Percentiles rank a stretch among this genome's conserved stretches.
phyloP scores from a whole-genome alignment of 2,797 vertebrate genomes.

The Rhinophrynus dorsalis region DNA sequence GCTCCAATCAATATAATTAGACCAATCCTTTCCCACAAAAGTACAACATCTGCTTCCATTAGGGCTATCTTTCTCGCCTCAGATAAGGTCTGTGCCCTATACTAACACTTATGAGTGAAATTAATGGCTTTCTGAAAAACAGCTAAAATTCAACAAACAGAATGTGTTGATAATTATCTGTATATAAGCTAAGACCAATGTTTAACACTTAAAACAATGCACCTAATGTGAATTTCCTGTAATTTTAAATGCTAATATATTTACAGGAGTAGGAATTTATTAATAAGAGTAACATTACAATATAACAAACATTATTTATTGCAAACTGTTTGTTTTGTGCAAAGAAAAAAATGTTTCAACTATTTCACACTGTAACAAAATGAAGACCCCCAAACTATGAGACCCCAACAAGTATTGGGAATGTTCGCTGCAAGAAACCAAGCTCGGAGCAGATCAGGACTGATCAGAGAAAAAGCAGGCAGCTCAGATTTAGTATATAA shows the following conservation, averaged over 20 bases:
- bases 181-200: no score
- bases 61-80: background rate
- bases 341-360: slow-evolving; percentile 28
- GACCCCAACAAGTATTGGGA: no score
- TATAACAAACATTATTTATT: slow-evolving; percentile 33
- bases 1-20: slow-evolving; percentile 1
- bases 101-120: background rate
- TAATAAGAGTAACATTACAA: slow-evolving; percentile 32
- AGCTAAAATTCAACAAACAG: no score
- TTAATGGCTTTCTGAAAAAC: background rate
- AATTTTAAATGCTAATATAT: slow-evolving; percentile 32
- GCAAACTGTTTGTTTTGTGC: slow-evolving; percentile 39
- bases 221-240: background rate
- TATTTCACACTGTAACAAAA: slow-evolving; percentile 30
- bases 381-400: no score
- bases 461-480: no score
- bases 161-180: background rate
- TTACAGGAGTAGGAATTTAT: background rate
- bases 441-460: no score
- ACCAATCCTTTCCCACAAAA: background rate
- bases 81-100: background rate
- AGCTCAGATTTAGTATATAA: no score
- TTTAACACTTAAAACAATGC: no score
- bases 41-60: background rate
- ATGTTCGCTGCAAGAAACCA: no score